Percentiles rank a stretch among this genome's conserved stretches.
phyloP scores from a whole-genome alignment of 1,140 invertebrate species.

The Drosophila eugracilis region DNA sequence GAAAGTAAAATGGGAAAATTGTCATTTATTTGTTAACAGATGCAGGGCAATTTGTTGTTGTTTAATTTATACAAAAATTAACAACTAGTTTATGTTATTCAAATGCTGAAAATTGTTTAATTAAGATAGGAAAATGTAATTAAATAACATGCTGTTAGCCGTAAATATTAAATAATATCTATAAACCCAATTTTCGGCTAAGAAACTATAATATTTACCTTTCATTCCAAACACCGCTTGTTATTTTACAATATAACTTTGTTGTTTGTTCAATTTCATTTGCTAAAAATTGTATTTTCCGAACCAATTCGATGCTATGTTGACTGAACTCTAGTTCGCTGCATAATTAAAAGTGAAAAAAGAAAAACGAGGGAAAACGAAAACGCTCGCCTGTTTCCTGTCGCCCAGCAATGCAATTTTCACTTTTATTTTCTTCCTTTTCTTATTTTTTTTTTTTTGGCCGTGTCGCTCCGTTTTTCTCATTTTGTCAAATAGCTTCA shows the following conservation, averaged over 20 bases:
- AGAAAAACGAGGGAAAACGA: constrained; percentile 24
- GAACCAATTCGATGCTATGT: constrained; percentile 8
- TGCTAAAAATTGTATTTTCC: neutral
- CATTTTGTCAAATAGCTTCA: constrained; percentile 67
- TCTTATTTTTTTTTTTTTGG: too few species aligned
- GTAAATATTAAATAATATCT: too few species aligned
- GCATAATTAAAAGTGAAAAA: constrained; percentile 42
- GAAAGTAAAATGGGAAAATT: neutral
- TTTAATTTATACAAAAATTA: too few species aligned
- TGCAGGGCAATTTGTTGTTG: too few species aligned
- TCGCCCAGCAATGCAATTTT: constrained; percentile 52
- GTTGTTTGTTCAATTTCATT: neutral
- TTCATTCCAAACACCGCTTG: neutral
- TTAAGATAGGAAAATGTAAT: too few species aligned
- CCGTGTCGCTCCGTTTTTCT: constrained; percentile 34
- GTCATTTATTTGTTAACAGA: neutral
- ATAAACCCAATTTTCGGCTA: neutral
- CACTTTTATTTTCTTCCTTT: too few species aligned
- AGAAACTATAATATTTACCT: neutral
- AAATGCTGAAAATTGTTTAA: too few species aligned
- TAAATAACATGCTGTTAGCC: too few species aligned
- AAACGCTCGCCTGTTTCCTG: constrained; percentile 45
- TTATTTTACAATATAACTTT: neutral
- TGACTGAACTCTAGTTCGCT: constrained; percentile 24
- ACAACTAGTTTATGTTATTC: too few species aligned